A percentile compares a stretch with the other conserved stretches of the same genome.
Conservation (phyloP, 2,888 invertebrate genomes). For the Caenorhabditis japonica region DNA sequence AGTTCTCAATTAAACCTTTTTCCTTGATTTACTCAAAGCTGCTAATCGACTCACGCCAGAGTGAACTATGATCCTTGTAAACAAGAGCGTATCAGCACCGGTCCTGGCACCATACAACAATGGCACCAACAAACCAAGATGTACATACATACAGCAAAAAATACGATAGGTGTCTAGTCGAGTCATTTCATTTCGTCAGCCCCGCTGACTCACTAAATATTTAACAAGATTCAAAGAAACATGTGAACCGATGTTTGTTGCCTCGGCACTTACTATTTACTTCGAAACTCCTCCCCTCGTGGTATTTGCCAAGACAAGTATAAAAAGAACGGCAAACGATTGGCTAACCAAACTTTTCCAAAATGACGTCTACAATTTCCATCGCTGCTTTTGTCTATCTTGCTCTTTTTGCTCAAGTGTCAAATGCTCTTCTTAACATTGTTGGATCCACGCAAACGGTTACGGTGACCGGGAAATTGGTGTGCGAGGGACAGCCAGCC, state of each 20-base stretch:
- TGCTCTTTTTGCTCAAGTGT: conserved; percentile 13
- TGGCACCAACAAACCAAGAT: no score
- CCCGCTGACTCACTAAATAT: conserved; percentile 45
- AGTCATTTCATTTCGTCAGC: no score
- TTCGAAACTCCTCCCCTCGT: conserved; percentile 24
- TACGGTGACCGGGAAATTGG: conserved; percentile 44
- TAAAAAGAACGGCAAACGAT: conserved; percentile 1
- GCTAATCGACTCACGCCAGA: no score
- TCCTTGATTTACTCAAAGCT: no score
- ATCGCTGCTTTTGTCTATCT: conserved; percentile 4
- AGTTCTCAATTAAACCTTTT: no score
- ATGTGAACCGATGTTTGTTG: conserved; percentile 44
- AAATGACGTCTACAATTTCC: conserved; percentile 27
- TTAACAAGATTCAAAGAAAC: conserved; percentile 22
- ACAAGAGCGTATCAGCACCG: no score
- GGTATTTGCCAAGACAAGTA: conserved; percentile 12
- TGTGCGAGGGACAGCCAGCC: conserved; percentile 48
- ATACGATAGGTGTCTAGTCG: no score
- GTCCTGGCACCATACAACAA: no score
- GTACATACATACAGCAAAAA: no score
- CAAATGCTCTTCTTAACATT: conserved; percentile 20
- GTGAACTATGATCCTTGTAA: no score
- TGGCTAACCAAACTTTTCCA: background rate
- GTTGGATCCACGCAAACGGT: conserved; percentile 50
- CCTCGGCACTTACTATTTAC: conserved; percentile 40